phyloP scores from a whole-genome alignment of 2,113 vertebrate species.

The Recurvirostra avosetta region DNA sequence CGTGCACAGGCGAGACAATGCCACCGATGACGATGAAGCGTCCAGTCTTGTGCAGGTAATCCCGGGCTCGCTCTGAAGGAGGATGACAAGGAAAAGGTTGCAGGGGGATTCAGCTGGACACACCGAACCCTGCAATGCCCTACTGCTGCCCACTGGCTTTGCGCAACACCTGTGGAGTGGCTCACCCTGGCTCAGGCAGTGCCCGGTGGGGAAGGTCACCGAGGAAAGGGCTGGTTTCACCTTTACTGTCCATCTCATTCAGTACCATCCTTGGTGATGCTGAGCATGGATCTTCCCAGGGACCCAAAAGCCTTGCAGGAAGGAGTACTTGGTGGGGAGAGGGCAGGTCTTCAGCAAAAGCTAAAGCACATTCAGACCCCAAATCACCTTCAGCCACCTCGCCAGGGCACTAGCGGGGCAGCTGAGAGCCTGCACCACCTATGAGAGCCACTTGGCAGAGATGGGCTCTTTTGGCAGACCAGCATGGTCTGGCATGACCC shows the following conservation, averaged over 20 bases:
- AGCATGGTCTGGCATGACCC: neutral
- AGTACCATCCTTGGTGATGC: neutral
- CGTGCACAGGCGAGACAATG: constrained; percentile 96
- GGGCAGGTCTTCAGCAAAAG: neutral
- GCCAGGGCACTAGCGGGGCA: neutral
- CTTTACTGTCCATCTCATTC: neutral
- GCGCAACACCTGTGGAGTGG: neutral
- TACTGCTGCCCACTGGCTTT: neutral
- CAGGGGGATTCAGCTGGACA: neutral
- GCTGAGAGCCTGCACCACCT: neutral
- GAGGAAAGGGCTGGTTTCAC: neutral
- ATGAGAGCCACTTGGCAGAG: accelerated
- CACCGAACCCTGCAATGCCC: neutral
- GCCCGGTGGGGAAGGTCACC: neutral
- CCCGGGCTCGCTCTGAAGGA: constrained; percentile 89
- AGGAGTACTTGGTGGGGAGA: neutral
- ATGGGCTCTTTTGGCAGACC: neutral
- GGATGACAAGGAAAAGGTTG: neutral
- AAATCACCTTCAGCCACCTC: neutral
- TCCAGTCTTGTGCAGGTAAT: constrained; percentile 92
- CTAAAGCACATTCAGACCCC: neutral
- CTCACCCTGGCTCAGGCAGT: neutral
- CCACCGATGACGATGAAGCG: constrained; percentile 97
- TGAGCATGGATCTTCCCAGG: neutral
- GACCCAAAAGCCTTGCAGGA: neutral